Evolutionary conservation across 2,113 vertebrate genomes (phyloP), one percentile per base, ranked within the genome.

Genomic region (Leptocoma aspasia): DNA sequence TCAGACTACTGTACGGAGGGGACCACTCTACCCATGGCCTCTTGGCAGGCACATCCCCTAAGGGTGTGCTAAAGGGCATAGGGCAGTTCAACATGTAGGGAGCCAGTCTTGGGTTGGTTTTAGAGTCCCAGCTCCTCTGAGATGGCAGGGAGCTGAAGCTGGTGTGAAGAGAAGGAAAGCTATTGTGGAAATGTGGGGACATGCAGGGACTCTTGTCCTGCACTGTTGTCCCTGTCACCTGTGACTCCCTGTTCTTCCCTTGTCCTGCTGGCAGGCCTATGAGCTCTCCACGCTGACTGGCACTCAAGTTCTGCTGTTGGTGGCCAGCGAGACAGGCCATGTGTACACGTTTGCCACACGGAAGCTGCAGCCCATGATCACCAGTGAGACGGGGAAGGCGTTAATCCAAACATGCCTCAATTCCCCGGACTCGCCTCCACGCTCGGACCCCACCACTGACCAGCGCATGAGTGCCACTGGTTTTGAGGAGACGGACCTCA

Each of bases 321-420:
- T 99, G 97, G 99, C 99, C 95, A 99, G 99, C 7, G 99, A 99
- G 97, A 99, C 99, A 1, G 99, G 99, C 88, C 99, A 99, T 6
- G 99, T 99, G 78, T 99, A 99, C 98, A 99, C 99, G 0, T 99
- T 99, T 66, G 99, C 99, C 91, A 99, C 99, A 0, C 99, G 99
- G 75, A 99, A 99, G 95, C 98, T 99, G 92, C 99, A 99, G 97
- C 99, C 99, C 94, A 99, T 99, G 99, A 99, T 99, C 97, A 99
- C 99, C 96, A 99, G 99, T 26, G 99, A 99, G 97, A 99, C 99
- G 9, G 99, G 99, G 82, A 99, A 99, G 96, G 99, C 99, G 5
- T 97, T 99, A 97, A 99, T 99, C 97, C 99, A 99, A 91, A 99
- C 99, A 19, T 99, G 99, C 98, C 99, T 99, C 94, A 99, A 99